A percentile compares a stretch with the other conserved stretches of the same genome.
phyloP scores from a whole-genome alignment of 2,797 vertebrate species.

The Eulemur rubriventer region DNA sequence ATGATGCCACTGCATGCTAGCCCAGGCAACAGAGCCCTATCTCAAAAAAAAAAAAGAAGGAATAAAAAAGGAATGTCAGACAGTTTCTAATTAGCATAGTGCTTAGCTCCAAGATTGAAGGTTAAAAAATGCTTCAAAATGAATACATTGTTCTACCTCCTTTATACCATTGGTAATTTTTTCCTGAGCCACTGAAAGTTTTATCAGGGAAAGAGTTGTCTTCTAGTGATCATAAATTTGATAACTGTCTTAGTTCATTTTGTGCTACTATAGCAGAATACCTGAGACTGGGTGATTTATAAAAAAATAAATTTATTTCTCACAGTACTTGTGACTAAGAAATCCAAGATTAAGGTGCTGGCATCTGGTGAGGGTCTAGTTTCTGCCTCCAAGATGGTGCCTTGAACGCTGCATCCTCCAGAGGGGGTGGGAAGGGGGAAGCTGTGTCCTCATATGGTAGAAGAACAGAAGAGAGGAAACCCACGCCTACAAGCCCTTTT shows the following conservation, averaged over 20 bases:
- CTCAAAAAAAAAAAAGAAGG: no score
- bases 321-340: background rate
- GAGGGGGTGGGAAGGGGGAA: background rate
- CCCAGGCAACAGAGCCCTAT: no score
- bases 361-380: background rate
- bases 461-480: background rate
- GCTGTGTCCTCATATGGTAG: background rate
- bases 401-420: background rate
- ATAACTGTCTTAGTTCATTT: background rate
- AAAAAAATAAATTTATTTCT: background rate
- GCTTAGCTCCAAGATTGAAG: background rate
- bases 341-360: background rate
- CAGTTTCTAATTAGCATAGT: background rate
- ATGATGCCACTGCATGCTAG: no score
- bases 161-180: background rate
- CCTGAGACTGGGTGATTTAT: background rate
- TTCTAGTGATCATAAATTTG: background rate
- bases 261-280: background rate
- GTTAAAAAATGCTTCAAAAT: background rate
- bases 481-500: background rate
- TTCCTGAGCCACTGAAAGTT: background rate
- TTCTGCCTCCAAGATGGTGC: background rate
- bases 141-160: background rate
- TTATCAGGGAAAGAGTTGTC: background rate
- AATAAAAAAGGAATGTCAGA: background rate